A percentile compares a stretch with the other conserved stretches of the same genome.
Conservation (phyloP, 2,888 invertebrate species). For the Julus scanicus region DNA sequence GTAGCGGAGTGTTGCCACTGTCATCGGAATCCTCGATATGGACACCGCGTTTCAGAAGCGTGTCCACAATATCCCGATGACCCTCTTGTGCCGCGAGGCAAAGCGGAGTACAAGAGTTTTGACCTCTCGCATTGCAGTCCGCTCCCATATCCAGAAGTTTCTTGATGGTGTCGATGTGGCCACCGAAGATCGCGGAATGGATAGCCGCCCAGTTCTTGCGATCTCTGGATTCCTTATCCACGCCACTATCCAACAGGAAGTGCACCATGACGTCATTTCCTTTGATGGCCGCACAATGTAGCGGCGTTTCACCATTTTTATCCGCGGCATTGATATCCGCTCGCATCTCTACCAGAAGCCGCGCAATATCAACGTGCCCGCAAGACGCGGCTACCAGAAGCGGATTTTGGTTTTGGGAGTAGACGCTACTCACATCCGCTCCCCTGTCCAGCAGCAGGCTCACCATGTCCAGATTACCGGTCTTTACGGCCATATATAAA, state of each 20-base stretch:
- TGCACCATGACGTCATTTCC: neutral
- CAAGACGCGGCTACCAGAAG: neutral
- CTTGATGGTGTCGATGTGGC: neutral
- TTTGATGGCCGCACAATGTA: conserved; percentile 30
- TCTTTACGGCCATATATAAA: neutral
- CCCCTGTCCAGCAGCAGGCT: conserved; percentile 23
- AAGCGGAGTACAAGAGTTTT: neutral
- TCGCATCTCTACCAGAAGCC: neutral
- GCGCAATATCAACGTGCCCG: neutral
- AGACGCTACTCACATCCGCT: neutral
- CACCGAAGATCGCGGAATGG: conserved; percentile 10
- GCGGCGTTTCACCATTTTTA: neutral
- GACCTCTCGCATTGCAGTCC: neutral
- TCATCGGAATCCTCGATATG: neutral
- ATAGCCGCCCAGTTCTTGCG: conserved; percentile 44
- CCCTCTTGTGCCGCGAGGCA: conserved; percentile 29
- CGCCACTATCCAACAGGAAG: conserved; percentile 2
- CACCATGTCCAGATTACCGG: neutral
- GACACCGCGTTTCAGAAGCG: conserved; percentile 1
- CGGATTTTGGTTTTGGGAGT: neutral
- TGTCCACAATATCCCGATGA: neutral
- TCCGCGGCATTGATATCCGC: neutral
- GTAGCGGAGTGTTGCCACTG: conserved; percentile 25
- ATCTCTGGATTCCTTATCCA: neutral
- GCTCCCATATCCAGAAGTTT: neutral